These are phyloP conservation scores for Serranus cabrilla DNA, from an alignment of 2,797 vertebrate genomes.

Conservation along the genomic window DNA sequence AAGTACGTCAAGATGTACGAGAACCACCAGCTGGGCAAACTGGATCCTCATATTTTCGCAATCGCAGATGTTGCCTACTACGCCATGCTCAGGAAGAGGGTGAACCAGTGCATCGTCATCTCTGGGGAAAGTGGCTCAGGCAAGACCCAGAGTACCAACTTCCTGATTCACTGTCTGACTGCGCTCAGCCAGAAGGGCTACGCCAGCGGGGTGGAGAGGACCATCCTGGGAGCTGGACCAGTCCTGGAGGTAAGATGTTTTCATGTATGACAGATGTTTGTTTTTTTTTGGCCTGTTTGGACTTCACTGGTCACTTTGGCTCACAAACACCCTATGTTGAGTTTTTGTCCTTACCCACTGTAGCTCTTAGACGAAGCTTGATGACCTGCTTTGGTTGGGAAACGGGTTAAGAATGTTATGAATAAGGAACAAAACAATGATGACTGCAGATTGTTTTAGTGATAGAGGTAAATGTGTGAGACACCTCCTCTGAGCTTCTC, in stretches of 20 bases:
- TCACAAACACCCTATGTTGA: background rate
- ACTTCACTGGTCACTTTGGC: background rate
- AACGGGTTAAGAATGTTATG: background rate
- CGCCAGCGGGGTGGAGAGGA: conserved; percentile 97
- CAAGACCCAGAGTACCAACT: conserved; percentile 99
- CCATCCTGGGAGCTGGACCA: conserved; percentile 96
- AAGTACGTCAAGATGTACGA: conserved; percentile 99
- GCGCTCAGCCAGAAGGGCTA: conserved; percentile 99
- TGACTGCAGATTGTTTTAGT: background rate
- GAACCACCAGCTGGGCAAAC: conserved; percentile 96
- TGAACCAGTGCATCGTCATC: conserved; percentile 99
- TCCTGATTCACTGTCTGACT: conserved; percentile 98
- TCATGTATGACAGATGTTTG: background rate
- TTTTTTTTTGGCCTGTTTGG: background rate
- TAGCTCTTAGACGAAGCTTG: background rate
- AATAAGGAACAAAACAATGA: background rate
- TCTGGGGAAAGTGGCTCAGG: conserved; percentile 98
- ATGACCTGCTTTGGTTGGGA: background rate
- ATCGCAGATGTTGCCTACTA: conserved; percentile 98
- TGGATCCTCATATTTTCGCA: conserved; percentile 98
- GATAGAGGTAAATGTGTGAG: background rate
- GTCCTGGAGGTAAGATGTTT: conserved; percentile 93
- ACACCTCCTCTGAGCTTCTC: background rate
- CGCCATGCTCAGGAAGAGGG: conserved; percentile 94
- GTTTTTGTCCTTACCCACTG: background rate